Conservation (phyloP, 2,888 invertebrate genomes). For the Hypercompe scribonia region DNA sequence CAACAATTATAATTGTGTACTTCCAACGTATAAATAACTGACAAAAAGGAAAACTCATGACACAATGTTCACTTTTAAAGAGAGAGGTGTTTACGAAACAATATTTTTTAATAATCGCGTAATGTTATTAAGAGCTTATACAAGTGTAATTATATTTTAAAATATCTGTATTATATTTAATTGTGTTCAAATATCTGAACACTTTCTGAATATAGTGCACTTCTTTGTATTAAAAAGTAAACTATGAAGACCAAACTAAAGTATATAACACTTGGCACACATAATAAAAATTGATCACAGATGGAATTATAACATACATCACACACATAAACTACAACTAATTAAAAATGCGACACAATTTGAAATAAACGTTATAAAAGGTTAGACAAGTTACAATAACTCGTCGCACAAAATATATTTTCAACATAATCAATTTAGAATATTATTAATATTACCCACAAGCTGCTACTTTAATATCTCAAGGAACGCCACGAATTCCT, state of each 20-base stretch:
- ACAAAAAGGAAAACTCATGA: conserved; percentile 8
- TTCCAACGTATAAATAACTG: conserved; percentile 9
- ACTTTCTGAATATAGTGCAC: background rate
- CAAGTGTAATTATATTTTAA: no score
- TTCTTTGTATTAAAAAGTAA: background rate
- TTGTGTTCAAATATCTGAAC: background rate
- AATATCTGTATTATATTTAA: background rate
- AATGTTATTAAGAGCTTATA: no score
- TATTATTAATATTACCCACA: background rate
- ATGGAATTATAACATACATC: no score
- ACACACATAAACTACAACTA: no score
- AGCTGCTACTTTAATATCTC: background rate
- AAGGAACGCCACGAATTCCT: conserved; percentile 17
- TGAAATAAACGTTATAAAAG: no score
- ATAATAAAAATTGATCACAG: no score
- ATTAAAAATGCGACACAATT: no score
- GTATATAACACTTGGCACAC: no score
- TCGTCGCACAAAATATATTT: no score
- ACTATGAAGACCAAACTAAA: no score
- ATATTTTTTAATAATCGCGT: background rate
- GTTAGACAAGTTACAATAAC: no score
- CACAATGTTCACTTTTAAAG: background rate
- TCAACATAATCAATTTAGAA: background rate
- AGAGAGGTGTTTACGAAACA: background rate
- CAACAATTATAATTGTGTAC: conserved; percentile 20